phyloP scores from a whole-genome alignment of 2,113 vertebrate genomes.

The Empidonax alnorum region DNA sequence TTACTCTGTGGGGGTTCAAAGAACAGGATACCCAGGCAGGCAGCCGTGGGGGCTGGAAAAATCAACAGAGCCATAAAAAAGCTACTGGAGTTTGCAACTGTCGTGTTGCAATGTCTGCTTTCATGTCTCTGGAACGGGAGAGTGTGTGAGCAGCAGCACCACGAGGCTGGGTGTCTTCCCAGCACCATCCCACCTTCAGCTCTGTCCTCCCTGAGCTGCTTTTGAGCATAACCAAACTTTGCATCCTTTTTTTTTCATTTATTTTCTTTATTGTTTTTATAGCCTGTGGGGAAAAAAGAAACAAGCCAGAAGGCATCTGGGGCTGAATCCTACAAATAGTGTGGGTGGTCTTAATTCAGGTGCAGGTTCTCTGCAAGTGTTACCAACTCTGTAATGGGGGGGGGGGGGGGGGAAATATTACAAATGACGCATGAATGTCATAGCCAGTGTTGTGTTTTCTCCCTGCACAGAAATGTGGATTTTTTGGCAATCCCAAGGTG shows the following conservation, averaged over 20 bases:
- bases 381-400: neutral
- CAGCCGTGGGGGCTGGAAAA: neutral
- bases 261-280: neutral
- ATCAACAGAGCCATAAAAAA: neutral
- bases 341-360: neutral
- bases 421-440: fast-evolving
- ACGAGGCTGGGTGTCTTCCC: neutral
- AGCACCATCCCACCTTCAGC: neutral
- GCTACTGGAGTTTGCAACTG: neutral
- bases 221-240: neutral
- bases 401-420: fast-evolving
- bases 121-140: neutral
- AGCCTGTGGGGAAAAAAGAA: neutral
- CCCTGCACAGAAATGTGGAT: neutral
- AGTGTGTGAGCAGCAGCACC: neutral
- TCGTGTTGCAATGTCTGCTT: neutral
- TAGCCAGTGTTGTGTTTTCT: fast-evolving
- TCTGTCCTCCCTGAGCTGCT: neutral
- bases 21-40: neutral
- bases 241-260: neutral
- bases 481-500: fast-evolving
- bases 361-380: neutral
- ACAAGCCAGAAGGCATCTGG: neutral
- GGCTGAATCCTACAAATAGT: neutral
- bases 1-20: neutral